Conservation (phyloP, 2,797 vertebrate genomes). For the Hoplostethus mediterraneus region DNA sequence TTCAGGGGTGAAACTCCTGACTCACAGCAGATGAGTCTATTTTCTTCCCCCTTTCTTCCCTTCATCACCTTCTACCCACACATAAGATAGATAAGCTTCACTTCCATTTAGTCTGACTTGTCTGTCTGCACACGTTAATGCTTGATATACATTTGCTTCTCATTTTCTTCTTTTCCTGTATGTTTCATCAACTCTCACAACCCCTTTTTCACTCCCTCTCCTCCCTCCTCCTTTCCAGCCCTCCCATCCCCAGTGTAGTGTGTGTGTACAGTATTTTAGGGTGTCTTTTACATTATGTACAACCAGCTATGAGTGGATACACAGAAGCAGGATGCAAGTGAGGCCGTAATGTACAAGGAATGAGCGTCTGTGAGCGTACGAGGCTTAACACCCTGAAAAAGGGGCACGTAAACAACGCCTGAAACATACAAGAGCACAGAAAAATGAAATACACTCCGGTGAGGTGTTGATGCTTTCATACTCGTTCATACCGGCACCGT, state of each 20-base stretch:
- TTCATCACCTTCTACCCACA: neutral
- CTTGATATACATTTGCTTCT: neutral
- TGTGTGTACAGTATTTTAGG: neutral
- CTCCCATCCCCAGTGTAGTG: neutral
- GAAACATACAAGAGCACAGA: neutral
- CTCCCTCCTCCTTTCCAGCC: neutral
- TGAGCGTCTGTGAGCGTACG: neutral
- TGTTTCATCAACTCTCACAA: neutral
- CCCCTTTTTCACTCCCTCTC: neutral
- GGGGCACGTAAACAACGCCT: too few relatives aligned
- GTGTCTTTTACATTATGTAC: neutral
- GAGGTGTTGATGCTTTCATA: neutral
- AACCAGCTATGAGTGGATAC: neutral
- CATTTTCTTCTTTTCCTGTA: neutral
- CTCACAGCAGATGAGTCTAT: slow-evolving; percentile 30
- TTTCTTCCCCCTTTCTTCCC: neutral
- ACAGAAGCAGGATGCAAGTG: too few relatives aligned
- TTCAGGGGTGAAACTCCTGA: slow-evolving; percentile 38
- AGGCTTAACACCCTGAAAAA: neutral
- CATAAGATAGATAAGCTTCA: neutral
- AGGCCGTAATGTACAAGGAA: too few relatives aligned
- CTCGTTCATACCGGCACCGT: neutral
- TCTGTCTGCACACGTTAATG: neutral
- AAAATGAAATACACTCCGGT: neutral
- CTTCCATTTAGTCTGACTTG: neutral